Base-by-base conservation (phyloP, 2,797 vertebrate genomes). In the Discoglossus pictus region DNA sequence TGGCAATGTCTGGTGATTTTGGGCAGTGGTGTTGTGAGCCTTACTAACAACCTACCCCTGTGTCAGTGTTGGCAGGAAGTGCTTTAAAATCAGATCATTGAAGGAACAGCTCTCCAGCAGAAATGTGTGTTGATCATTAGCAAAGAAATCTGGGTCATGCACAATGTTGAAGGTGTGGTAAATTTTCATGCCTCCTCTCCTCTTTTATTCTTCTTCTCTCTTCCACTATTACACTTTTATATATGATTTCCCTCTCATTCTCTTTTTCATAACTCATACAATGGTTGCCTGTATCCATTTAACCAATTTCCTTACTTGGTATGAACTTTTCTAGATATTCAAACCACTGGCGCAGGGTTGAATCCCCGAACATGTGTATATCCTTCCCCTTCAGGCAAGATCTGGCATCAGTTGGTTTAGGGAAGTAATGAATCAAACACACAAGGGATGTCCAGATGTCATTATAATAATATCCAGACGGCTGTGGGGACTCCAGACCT, bases 391-490 rank as follows among this genome's bases (percentile, higher is more conserved):
- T 76, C 27, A 83, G 67, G 17, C 81, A 83, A 13, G 16, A 2
- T 10, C 53, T 31, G 10, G 69, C 34, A 2, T 25, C 39, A 18
- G 52, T 13, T 1, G 69, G 9, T 7, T 50, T 44, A 11, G 54
- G 18, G 25, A 82, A 83, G 2, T 39, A 20, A 1, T 5, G 58
- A 2, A 40, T 51, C 7, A 17, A 18, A 44, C 82, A 83, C 38
- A 70, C 43, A 12, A 79, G 16, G 1, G 79, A 83, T 0, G 53
- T 71, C 81, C 81, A 83, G 21, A 7, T 44, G 43, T 80, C 78
- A 16, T 74, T 25, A 40, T 76, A 58, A 53, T 78, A 83, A 65
- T 75, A 83, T 0, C 79, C 81, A 34, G 79, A 78, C 13, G 69
- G 74, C 25, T 75, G 68, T n/a, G 79, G 64, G 7, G 71, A 52